Conservation (phyloP, 1,140 invertebrate species). For the Drosophila nasuta region DNA sequence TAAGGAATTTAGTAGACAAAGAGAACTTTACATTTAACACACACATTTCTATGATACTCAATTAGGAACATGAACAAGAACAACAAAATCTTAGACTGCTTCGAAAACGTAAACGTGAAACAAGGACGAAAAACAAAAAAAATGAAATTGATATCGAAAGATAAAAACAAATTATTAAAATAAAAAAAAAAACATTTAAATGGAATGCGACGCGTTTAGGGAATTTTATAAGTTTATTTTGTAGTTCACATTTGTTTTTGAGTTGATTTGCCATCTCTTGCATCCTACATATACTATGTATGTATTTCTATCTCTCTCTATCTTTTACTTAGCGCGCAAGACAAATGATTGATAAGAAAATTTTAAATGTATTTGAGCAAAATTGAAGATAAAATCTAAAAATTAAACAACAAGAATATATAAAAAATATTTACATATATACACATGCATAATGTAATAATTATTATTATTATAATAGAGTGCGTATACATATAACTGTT, state of each 20-base stretch:
- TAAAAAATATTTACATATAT: slow-evolving; percentile 57
- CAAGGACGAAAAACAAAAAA: slow-evolving; percentile 40
- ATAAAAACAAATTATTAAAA: slow-evolving; percentile 29
- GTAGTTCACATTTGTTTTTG: slow-evolving; percentile 30
- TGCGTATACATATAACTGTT: slow-evolving; percentile 70
- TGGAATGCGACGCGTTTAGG: slow-evolving; percentile 76
- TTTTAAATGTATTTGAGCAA: slow-evolving; percentile 35
- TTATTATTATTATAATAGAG: slow-evolving; percentile 44
- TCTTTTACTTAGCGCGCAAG: slow-evolving; percentile 45
- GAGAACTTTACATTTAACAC: slow-evolving; percentile 54
- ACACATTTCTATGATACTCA: slow-evolving; percentile 64
- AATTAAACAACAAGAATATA: slow-evolving; percentile 47
- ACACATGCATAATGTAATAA: slow-evolving; percentile 40
- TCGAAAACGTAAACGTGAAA: slow-evolving; percentile 80
- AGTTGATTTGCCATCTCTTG: slow-evolving; percentile 43
- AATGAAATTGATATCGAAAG: slow-evolving; percentile 3
- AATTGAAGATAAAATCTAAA: slow-evolving; percentile 24
- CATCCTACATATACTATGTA: slow-evolving; percentile 1
- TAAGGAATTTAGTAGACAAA: slow-evolving; percentile 51
- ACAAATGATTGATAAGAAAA: slow-evolving; percentile 26
- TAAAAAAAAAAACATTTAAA: slow-evolving; percentile 48
- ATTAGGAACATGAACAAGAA: slow-evolving; percentile 54
- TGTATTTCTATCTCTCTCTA: slow-evolving; percentile 15
- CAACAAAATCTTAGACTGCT: slow-evolving; percentile 83
- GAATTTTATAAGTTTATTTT: slow-evolving; percentile 68